Percentiles rank a stretch among this genome's conserved stretches.
Evolutionary conservation across 2,113 vertebrate genomes (phyloP).

Genomic region (Oostethus manadensis): DNA sequence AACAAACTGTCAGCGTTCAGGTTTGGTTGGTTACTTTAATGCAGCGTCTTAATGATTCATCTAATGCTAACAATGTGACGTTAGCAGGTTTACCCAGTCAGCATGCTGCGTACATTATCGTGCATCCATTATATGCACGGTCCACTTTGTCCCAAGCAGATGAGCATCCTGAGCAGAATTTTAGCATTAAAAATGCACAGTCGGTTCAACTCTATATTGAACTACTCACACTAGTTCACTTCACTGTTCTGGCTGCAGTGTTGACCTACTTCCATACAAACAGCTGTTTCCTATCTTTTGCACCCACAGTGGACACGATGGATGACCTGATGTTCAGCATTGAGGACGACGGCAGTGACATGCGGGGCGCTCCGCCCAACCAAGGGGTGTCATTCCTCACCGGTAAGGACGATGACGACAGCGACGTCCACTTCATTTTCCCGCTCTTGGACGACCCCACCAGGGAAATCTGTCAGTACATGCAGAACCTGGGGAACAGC

Average conservation of each 20-base stretch:
- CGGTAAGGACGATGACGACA: constrained; percentile 77
- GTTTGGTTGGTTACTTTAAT: constrained; percentile 11
- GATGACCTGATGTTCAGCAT: constrained; percentile 95
- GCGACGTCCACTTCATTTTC: constrained; percentile 79
- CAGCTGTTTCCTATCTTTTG: background rate
- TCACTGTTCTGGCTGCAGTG: background rate
- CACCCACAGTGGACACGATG: constrained; percentile 65
- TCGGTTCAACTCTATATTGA: too few relatives aligned
- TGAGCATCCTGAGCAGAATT: too few relatives aligned
- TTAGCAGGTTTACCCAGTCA: background rate
- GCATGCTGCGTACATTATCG: background rate
- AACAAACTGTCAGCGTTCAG: constrained; percentile 5
- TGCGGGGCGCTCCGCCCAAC: constrained; percentile 16
- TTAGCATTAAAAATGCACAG: too few relatives aligned
- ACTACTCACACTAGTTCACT: too few relatives aligned
- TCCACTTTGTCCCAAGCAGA: background rate
- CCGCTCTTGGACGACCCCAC: constrained; percentile 83
- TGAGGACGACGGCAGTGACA: constrained; percentile 81
- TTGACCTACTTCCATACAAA: background rate
- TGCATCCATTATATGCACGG: background rate
- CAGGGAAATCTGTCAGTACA: constrained; percentile 71
- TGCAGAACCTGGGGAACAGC: constrained; percentile 60
- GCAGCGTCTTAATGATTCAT: background rate
- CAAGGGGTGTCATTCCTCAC: constrained; percentile 40
- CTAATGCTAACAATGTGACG: too few relatives aligned